Conservation (phyloP, 2,888 invertebrate species). For the Tetragonisca angustula region DNA sequence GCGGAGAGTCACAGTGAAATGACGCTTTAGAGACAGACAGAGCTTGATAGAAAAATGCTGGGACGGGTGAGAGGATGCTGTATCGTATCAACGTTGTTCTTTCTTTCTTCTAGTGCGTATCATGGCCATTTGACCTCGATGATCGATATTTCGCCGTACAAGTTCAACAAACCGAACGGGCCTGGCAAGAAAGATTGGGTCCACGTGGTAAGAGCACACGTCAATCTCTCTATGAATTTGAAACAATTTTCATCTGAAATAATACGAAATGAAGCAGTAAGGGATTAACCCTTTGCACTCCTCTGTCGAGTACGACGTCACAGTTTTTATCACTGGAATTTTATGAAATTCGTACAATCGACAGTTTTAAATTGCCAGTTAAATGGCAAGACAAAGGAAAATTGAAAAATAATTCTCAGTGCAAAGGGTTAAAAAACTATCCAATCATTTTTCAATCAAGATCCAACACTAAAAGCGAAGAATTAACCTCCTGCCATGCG, state of each 20-base stretch:
- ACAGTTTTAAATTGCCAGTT: too few species aligned
- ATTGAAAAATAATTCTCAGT: too few species aligned
- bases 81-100: slow-evolving; percentile 38
- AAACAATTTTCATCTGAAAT: background rate
- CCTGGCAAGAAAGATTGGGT: slow-evolving; percentile 93
- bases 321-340: too few species aligned
- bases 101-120: slow-evolving; percentile 92
- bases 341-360: too few species aligned
- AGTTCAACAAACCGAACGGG: slow-evolving; percentile 95
- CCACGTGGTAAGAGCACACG: slow-evolving; percentile 90
- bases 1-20: slow-evolving; percentile 10
- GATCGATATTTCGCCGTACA: slow-evolving; percentile 99
- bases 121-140: slow-evolving; percentile 98
- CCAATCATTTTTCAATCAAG: too few species aligned
- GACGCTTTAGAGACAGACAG: slow-evolving; percentile 1
- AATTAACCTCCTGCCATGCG: too few species aligned
- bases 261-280: too few species aligned
- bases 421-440: too few species aligned
- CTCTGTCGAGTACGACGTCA: too few species aligned
- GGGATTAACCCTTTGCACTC: too few species aligned
- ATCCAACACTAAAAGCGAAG: too few species aligned
- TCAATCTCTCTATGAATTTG: background rate
- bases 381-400: too few species aligned
- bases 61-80: background rate
- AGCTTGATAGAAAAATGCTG: slow-evolving; percentile 1